These are phyloP conservation scores for Archips crataeganus DNA, from an alignment of 2,888 invertebrate genomes.

Conservation along the genomic window DNA sequence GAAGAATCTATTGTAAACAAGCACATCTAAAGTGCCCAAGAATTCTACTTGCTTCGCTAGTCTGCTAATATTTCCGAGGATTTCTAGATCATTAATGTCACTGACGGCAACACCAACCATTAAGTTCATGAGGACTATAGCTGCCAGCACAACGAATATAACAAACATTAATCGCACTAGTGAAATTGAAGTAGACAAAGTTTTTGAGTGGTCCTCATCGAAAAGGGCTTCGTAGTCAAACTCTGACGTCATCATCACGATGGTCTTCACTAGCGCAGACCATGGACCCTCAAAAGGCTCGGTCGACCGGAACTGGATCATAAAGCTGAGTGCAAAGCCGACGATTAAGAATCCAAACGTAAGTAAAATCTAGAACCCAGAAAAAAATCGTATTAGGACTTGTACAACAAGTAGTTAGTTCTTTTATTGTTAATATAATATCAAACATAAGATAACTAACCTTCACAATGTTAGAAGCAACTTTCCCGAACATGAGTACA, in stretches of 20 bases:
- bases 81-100: slow-evolving; percentile 85
- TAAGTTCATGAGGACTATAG: slow-evolving; percentile 86
- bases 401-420: not conserved
- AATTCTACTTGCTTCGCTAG: slow-evolving; percentile 85
- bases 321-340: slow-evolving; percentile 85
- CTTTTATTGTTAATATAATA: too few species aligned
- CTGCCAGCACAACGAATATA: slow-evolving; percentile 82
- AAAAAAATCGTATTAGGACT: not conserved
- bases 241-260: slow-evolving; percentile 87
- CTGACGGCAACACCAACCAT: slow-evolving; percentile 87
- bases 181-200: slow-evolving; percentile 70
- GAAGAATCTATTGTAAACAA: slow-evolving; percentile 78
- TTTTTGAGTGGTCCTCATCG: slow-evolving; percentile 70
- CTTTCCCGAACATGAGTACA: slow-evolving; percentile 87
- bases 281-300: slow-evolving; percentile 82
- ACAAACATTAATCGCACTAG: slow-evolving; percentile 82
- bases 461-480: slow-evolving; percentile 84
- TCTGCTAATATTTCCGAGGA: slow-evolving; percentile 83
- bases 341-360: slow-evolving; percentile 81
- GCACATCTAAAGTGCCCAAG: slow-evolving; percentile 79
- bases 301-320: slow-evolving; percentile 83
- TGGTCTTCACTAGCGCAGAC: slow-evolving; percentile 83
- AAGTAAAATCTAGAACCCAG: slow-evolving; percentile 76
- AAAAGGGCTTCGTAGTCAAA: slow-evolving; percentile 84
- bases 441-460: slow-evolving; percentile 54